A percentile compares a stretch with the other conserved stretches of the same genome.
Evolutionary conservation across 2,113 vertebrate species (phyloP).

Genomic region (Zapornia atra): DNA sequence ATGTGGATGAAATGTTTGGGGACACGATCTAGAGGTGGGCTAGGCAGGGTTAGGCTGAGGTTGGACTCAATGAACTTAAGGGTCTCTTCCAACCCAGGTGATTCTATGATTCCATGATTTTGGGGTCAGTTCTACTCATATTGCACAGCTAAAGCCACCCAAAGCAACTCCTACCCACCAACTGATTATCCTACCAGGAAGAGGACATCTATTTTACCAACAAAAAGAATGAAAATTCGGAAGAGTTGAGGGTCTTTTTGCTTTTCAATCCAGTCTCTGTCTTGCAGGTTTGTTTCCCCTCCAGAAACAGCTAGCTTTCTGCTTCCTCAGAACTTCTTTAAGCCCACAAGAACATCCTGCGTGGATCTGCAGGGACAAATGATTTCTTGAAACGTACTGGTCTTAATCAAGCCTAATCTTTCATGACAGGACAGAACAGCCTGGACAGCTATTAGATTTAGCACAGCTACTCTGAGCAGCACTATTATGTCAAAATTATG

Average conservation of each 20-base stretch:
- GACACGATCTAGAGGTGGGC: too few relatives aligned
- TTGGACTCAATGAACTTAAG: too few relatives aligned
- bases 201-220: background rate
- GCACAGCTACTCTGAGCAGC: constrained; percentile 38
- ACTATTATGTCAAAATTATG: constrained; percentile 41
- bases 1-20: too few relatives aligned
- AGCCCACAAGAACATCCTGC: constrained; percentile 22
- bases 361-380: background rate
- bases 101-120: background rate
- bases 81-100: too few relatives aligned
- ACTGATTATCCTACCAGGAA: background rate
- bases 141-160: background rate
- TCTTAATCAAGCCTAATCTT: constrained; percentile 41
- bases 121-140: background rate
- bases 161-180: background rate
- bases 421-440: constrained; percentile 18
- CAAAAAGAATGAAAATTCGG: background rate
- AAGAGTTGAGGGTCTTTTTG: background rate
- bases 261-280: background rate
- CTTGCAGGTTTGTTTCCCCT: background rate
- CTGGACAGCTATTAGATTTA: constrained; percentile 10
- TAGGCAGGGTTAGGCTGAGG: too few relatives aligned
- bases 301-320: background rate
- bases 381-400: constrained; percentile 12
- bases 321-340: background rate